These are phyloP conservation scores for Luscinia luscinia DNA, from an alignment of 2,797 vertebrate species.

Conservation along the genomic window DNA sequence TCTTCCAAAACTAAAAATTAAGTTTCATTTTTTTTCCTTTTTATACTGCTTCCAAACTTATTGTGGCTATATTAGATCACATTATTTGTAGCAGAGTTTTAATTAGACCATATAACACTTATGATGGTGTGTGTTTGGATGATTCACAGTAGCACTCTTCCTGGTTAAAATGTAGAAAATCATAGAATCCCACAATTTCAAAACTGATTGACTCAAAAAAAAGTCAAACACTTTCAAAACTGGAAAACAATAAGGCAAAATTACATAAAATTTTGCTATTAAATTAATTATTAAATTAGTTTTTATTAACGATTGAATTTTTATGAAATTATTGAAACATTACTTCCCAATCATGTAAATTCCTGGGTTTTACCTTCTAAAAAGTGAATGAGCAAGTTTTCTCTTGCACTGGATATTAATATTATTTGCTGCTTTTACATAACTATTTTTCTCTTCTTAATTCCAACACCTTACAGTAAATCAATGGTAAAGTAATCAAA, in stretches of 20 bases:
- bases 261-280: not conserved
- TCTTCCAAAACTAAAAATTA: not conserved
- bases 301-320: too few relatives aligned
- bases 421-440: not conserved
- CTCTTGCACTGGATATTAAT: not conserved
- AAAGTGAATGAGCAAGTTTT: not conserved
- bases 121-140: not conserved
- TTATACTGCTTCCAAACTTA: not conserved
- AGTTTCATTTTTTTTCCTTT: not conserved
- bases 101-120: not conserved
- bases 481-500: conserved; percentile 8
- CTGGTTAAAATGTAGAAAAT: not conserved
- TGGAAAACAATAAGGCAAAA: not conserved
- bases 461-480: not conserved
- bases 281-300: too few relatives aligned
- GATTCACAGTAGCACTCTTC: not conserved
- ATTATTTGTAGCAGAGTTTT: not conserved
- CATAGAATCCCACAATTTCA: not conserved
- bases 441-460: not conserved
- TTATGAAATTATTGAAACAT: not conserved
- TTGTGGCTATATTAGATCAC: not conserved
- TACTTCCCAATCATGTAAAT: not conserved
- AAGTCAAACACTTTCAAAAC: not conserved
- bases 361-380: not conserved
- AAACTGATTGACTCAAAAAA: not conserved